These are phyloP conservation scores for Nothobranchius kuhntae DNA, from an alignment of 2,113 vertebrate genomes.

Conservation along the genomic window DNA sequence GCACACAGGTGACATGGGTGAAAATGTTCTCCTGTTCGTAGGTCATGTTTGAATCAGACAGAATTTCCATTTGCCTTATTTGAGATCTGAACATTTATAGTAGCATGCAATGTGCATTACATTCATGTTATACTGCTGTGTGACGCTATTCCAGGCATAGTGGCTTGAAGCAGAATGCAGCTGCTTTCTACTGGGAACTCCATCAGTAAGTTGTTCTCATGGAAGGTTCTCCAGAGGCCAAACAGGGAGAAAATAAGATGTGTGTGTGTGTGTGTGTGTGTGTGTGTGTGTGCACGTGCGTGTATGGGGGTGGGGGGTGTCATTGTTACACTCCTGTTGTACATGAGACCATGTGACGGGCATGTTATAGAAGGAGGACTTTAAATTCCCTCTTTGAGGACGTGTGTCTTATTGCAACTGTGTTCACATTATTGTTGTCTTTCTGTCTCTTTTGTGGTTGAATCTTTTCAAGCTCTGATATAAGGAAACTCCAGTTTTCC, in stretches of 20 bases:
- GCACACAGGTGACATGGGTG: neutral
- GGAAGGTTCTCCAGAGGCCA: conserved; percentile 68
- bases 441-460: conserved; percentile 41
- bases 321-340: conserved; percentile 68
- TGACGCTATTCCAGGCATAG: neutral
- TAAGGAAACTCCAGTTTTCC: conserved; percentile 2
- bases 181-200: conserved; percentile 73
- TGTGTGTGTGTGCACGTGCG: too few species aligned
- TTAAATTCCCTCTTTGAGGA: conserved; percentile 3
- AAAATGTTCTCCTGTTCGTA: neutral
- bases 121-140: neutral
- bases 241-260: conserved; percentile 54
- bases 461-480: conserved; percentile 52
- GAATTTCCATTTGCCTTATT: neutral
- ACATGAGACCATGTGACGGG: conserved; percentile 51
- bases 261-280: conserved; percentile 2
- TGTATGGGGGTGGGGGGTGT: conserved; percentile 58
- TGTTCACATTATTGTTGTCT: conserved; percentile 45
- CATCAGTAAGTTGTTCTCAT: conserved; percentile 68
- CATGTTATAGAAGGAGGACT: conserved; percentile 24
- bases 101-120: neutral
- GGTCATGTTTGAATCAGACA: neutral
- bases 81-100: neutral
- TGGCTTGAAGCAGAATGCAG: conserved; percentile 31
- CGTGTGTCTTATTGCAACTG: neutral